These are phyloP conservation scores for Lycocerus yunnanus DNA, from an alignment of 2,888 invertebrate genomes.

Conservation along the genomic window DNA sequence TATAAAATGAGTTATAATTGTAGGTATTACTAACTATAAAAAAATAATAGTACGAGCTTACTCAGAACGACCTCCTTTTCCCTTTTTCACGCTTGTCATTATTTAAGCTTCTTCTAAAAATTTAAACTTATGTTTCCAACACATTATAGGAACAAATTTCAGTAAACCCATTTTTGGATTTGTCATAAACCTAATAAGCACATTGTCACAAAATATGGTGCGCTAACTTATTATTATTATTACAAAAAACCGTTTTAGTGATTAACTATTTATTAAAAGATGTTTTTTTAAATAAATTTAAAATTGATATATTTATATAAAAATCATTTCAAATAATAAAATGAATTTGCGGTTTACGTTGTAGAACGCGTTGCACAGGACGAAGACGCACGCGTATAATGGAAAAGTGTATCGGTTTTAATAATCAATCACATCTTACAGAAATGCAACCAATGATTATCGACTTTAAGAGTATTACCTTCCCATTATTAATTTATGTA, in stretches of 20 bases:
- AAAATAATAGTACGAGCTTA: constrained; percentile 48
- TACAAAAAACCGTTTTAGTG: background rate
- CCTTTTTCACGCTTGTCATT: constrained; percentile 50
- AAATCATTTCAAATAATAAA: background rate
- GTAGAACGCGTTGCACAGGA: constrained; percentile 7
- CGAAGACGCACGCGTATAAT: constrained; percentile 24
- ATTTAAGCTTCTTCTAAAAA: constrained; percentile 26
- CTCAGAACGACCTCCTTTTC: constrained; percentile 56
- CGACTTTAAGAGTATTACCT: background rate
- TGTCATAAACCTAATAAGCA: background rate
- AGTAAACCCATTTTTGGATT: constrained; percentile 42
- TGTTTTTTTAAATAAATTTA: too few species aligned
- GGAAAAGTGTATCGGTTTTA: constrained; percentile 10
- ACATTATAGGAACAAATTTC: constrained; percentile 43
- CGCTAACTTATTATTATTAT: background rate
- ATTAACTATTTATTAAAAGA: background rate
- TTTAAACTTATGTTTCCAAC: constrained; percentile 50
- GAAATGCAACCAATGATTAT: constrained; percentile 2
- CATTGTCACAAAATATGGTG: background rate
- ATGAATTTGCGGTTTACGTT: background rate
- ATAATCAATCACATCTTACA: constrained; percentile 15
- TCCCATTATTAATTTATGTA: background rate
- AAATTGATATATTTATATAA: background rate
- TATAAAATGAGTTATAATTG: background rate
- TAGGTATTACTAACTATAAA: too few species aligned